These are phyloP conservation scores for Oscheius myriophilus DNA, from an alignment of 2,888 invertebrate species.

Conservation along the genomic window DNA sequence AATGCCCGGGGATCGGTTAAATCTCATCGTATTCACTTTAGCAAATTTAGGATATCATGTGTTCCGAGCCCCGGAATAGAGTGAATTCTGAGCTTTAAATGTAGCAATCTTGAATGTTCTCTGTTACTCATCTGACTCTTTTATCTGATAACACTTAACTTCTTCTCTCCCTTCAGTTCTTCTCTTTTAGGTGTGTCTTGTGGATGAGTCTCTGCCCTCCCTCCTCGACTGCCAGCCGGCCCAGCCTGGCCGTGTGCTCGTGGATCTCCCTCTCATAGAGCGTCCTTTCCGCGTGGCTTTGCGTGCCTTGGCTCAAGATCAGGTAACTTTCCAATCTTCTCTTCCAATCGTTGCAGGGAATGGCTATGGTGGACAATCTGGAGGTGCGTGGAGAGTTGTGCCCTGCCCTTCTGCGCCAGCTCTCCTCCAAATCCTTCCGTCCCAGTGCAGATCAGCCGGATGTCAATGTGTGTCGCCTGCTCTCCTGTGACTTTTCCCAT, in stretches of 20 bases:
- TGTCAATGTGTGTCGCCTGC: slow-evolving; percentile 66
- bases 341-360: slow-evolving; percentile 34
- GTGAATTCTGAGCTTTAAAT: no score
- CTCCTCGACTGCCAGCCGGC: slow-evolving; percentile 59
- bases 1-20: no score
- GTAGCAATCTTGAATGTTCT: no score
- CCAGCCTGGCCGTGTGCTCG: slow-evolving; percentile 47
- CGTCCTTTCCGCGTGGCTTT: slow-evolving; percentile 58
- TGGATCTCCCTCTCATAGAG: slow-evolving; percentile 55
- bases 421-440: slow-evolving; percentile 53
- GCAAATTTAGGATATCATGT: no score
- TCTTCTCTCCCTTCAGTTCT: not conserved
- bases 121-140: no score
- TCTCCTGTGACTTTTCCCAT: slow-evolving; percentile 62
- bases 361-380: slow-evolving; percentile 57
- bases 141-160: no score
- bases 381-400: slow-evolving; percentile 42
- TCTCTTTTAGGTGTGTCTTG: slow-evolving; percentile 50
- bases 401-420: slow-evolving; percentile 48
- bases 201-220: slow-evolving; percentile 54
- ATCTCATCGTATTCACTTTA: no score
- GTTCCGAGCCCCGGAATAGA: no score
- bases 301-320: slow-evolving; percentile 50
- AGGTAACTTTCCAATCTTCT: not conserved
- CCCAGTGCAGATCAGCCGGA: slow-evolving; percentile 52